Base-by-base conservation (phyloP, 2,113 vertebrate species). In the Isichthys henryi region DNA sequence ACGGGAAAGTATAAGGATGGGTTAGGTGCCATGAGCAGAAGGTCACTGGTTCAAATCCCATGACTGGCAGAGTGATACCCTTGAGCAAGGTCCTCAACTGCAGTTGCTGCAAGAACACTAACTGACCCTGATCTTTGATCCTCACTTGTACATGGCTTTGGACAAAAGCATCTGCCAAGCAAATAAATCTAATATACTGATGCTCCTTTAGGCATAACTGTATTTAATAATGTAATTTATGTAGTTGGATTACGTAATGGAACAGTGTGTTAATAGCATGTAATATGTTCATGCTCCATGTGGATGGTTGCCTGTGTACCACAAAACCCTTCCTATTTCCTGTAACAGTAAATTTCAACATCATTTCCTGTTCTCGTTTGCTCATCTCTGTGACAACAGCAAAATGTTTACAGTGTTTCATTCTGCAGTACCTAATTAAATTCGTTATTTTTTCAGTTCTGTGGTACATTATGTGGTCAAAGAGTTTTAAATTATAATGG, bases 271-370 rank as follows among this genome's bases (percentile, higher is more conserved):
- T n/a, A 62, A 62, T 23, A n/a, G 56, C 56, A 62, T 15, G 21
- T 45, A 49, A 19, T 49, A 19, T 50, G 46, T 49, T n/a, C 4
- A 49, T n/a, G 46, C 10, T 49, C n/a, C 50, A 6, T 31, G 46
- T 86, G 0, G n/a, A 82, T 82, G 43, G 35, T 8, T 35, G 27
- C n/a, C 27, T 58, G 82, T 70, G 46, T 58, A 90, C 90, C 88
- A 88, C 90, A 89, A 77, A n/a, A n/a, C 31, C 31, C 9, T 62
- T 86, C 84, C 91, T 91, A 90, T 90, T 93, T 95, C 94, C 93
- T 93, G 91, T 84, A 88, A 58, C 49, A 48, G 50, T 53, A 45
- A 52, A 88, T 70, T 46, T 56, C 2, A 10, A 27, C 39, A 52
- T 52, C 74, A 23, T 83, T 92, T 92, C 92, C 91, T 91, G 88